Evolutionary conservation across 2,888 invertebrate species (phyloP).

Genomic region (Synanthedon formicaeformis): DNA sequence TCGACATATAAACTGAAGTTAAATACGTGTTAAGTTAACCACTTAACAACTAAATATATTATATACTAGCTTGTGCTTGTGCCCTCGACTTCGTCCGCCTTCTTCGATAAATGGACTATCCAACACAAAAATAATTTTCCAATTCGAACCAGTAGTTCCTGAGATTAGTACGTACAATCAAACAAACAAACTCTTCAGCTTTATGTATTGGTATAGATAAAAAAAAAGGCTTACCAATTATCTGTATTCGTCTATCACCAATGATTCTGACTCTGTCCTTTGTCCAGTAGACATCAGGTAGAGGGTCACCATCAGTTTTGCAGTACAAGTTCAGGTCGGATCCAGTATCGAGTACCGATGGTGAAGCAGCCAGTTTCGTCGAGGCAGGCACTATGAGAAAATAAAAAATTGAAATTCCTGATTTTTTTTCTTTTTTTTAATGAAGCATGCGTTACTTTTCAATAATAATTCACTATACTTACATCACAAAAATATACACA

Average conservation of each 20-base stretch:
- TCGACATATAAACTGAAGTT: too few species aligned
- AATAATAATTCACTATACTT: not conserved
- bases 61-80: too few species aligned
- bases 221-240: slow-evolving; percentile 68
- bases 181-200: too few species aligned
- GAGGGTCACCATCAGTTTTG: slow-evolving; percentile 81
- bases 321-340: slow-evolving; percentile 79
- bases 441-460: not conserved
- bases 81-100: too few species aligned
- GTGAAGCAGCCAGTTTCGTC: slow-evolving; percentile 69
- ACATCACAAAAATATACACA: too few species aligned
- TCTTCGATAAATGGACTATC: too few species aligned
- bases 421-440: slow-evolving; percentile 1
- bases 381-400: slow-evolving; percentile 71
- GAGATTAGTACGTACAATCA: too few species aligned
- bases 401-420: slow-evolving; percentile 1
- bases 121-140: too few species aligned
- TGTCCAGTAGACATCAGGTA: slow-evolving; percentile 83
- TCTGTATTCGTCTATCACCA: slow-evolving; percentile 69
- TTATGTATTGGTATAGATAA: too few species aligned
- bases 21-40: too few species aligned
- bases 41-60: too few species aligned
- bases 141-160: too few species aligned
- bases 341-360: slow-evolving; percentile 73
- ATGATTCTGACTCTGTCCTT: slow-evolving; percentile 76